Base-by-base conservation (phyloP, 2,797 vertebrate species). In the Chelonia mydas region DNA sequence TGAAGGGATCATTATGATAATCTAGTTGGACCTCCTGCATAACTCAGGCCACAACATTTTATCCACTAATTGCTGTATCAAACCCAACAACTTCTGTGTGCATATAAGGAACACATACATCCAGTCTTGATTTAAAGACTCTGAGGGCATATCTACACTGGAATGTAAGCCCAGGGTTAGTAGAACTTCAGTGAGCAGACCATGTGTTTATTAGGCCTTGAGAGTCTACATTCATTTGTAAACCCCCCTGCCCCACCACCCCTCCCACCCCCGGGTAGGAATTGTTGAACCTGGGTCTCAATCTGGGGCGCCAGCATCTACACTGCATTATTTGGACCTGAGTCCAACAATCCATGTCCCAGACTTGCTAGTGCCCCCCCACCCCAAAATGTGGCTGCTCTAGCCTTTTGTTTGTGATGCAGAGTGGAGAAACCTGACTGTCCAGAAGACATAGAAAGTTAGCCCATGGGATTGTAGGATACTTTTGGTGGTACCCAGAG, bases 11-110 rank as follows among this genome's bases (percentile, higher is more conserved):
- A 25, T 74, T 4, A 68, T 54, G 86, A 87, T 77, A 54, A 81
- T 55, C 57, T 90, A 31, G 57, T 28, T 51, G 94, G 84, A 84
- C 72, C 87, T 90, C 31, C 81, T 81, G 84, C 45, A 2, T 45
- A 76, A 84, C 83, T 89, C 65, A 90, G 59, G 41, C 23, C 93
- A 81, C 49, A 65, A 47, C 28, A 81, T 55, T 47, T 54, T 1
- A 19, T 49, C 55, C 23, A 10, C 15, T 15, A 81, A 89, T 84
- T 86, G 86, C 78, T 95, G 59, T 33, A 7, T 3, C 0, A 7
- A 89, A 59, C 74, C 45, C 92, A 87, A 84, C 51, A 96, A 9
- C 27, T 90, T 87, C 49, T 50, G 87, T 83, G 47, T 92, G 49
- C 72, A 54, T 16, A 49, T 49, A 28, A 25, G 25, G 47, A 47